Conservation (phyloP, 1,140 invertebrate genomes). For the Neotoxoptera formosana region DNA sequence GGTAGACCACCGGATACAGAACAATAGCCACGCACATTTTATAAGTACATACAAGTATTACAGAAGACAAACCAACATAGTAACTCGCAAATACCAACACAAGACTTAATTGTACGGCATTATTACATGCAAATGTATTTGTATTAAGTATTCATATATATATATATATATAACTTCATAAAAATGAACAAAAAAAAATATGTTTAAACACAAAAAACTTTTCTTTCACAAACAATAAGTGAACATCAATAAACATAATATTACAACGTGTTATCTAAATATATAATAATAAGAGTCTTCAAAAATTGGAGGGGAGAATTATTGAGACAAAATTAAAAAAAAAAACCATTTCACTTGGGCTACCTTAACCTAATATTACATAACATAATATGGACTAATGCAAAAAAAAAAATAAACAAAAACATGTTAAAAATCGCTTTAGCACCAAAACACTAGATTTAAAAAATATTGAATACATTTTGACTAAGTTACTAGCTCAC, state of each 20-base stretch:
- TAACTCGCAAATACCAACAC: not conserved
- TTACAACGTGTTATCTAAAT: not conserved
- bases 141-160: not conserved
- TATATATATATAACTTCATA: not conserved
- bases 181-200: slow-evolving; percentile 42
- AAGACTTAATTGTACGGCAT: slow-evolving; percentile 25
- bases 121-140: slow-evolving; percentile 47
- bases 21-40: not conserved
- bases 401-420: slow-evolving; percentile 19
- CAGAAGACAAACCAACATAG: not conserved
- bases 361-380: slow-evolving; percentile 2
- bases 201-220: slow-evolving; percentile 42
- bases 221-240: slow-evolving; percentile 29
- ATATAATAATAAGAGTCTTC: slow-evolving; percentile 24
- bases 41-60: not conserved
- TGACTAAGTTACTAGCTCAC: slow-evolving; percentile 26
- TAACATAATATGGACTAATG: not conserved
- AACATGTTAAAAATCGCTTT: slow-evolving; percentile 27
- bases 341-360: slow-evolving; percentile 23
- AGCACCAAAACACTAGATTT: slow-evolving; percentile 30
- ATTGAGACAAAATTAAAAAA: not conserved
- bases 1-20: not conserved
- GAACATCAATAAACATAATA: slow-evolving; percentile 22
- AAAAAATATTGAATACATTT: slow-evolving; percentile 12
- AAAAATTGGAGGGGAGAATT: not conserved